Conservation (phyloP, 2,113 vertebrate species). For the Corynorhinus townsendii region DNA sequence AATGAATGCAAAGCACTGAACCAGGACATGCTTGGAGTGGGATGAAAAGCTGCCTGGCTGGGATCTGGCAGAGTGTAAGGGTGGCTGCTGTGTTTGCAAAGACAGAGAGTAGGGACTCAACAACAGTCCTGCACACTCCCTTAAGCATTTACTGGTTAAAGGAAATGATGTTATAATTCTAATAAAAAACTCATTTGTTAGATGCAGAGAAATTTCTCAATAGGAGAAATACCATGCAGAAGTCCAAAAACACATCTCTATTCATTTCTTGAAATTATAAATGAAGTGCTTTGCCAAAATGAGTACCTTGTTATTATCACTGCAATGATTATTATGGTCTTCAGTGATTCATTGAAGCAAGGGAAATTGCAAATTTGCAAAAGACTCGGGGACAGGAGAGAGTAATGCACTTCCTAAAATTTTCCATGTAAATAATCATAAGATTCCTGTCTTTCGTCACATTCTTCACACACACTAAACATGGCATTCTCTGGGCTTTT, state of each 20-base stretch:
- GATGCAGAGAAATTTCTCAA: conserved; percentile 19
- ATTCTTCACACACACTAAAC: neutral
- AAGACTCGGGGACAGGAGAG: neutral
- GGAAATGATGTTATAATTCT: conserved; percentile 37
- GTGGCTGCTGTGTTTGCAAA: conserved; percentile 11
- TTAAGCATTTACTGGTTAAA: neutral
- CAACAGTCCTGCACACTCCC: neutral
- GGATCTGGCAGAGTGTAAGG: conserved; percentile 15
- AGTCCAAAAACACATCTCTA: conserved; percentile 12
- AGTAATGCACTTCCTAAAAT: neutral
- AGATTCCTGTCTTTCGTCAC: neutral
- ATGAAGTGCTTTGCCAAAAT: conserved; percentile 1
- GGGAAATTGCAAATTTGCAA: neutral
- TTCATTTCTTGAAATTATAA: conserved; percentile 10
- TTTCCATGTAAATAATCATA: neutral
- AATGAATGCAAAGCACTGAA: conserved; percentile 25
- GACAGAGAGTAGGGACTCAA: neutral
- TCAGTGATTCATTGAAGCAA: neutral
- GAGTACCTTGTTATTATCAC: neutral
- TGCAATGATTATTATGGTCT: neutral
- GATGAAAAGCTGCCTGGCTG: conserved; percentile 20
- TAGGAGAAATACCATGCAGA: conserved; percentile 4
- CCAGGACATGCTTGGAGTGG: conserved; percentile 5
- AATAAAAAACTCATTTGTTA: conserved; percentile 46
- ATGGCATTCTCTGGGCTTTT: neutral